Evolutionary conservation across 2,888 invertebrate species (phyloP).

Genomic region (Ptilodon capucinus): DNA sequence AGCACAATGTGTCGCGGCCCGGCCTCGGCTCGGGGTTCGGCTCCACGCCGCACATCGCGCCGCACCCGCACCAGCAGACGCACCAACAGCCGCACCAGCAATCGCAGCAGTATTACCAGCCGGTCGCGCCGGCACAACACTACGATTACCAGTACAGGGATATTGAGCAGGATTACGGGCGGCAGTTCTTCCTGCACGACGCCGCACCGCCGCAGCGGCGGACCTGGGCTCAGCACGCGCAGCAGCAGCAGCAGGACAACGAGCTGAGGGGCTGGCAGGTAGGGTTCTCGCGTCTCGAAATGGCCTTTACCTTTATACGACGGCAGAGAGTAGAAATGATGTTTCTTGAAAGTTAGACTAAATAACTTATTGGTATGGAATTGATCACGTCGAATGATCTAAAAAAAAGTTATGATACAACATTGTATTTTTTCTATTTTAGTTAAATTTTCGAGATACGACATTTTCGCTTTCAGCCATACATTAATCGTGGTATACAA

Average conservation of each 20-base stretch:
- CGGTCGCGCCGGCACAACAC: slow-evolving; percentile 30
- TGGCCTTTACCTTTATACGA: too few relatives aligned
- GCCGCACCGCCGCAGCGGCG: slow-evolving; percentile 82
- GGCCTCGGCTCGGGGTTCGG: slow-evolving; percentile 62
- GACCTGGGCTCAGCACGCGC: slow-evolving; percentile 86
- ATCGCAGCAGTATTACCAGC: slow-evolving; percentile 56
- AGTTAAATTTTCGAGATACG: too few relatives aligned
- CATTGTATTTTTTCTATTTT: too few relatives aligned
- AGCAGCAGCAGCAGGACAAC: slow-evolving; percentile 60
- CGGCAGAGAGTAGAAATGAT: too few relatives aligned
- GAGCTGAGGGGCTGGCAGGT: slow-evolving; percentile 79
- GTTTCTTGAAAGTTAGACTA: too few relatives aligned
- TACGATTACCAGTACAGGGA: slow-evolving; percentile 53
- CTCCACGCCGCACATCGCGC: slow-evolving; percentile 72
- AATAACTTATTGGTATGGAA: too few relatives aligned
- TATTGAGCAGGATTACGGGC: slow-evolving; percentile 48
- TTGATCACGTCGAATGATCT: too few relatives aligned
- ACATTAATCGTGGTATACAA: too few relatives aligned
- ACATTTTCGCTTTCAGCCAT: too few relatives aligned
- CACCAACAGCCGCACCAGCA: slow-evolving; percentile 28
- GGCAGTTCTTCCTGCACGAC: slow-evolving; percentile 90
- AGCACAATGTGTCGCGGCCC: slow-evolving; percentile 75
- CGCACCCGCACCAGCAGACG: slow-evolving; percentile 49
- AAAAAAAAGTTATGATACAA: too few relatives aligned
- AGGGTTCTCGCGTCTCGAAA: slow-evolving; percentile 20